Base-by-base conservation (phyloP, 1,140 invertebrate species). In the Temnothorax nylanderi region DNA sequence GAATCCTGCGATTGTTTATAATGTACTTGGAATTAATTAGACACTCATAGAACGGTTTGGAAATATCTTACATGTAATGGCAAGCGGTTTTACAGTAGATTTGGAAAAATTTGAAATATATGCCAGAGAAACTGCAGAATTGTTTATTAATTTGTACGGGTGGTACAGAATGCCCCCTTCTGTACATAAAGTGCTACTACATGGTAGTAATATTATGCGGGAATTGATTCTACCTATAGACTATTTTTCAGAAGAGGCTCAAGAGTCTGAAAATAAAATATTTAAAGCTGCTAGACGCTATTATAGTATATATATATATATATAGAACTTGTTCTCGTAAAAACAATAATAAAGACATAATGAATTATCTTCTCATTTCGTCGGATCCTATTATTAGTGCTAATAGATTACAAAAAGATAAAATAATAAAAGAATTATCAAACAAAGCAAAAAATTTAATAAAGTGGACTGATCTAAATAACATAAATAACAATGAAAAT, bases 221-320 rank as follows among this genome's bases (percentile, higher is more conserved):
- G 41, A 51, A 16, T 51, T 78, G 5, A 5, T 54, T n/a, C 7
- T 80, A 54, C 62, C 77, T 37, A 56, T 69, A 26, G 64, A 64
- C 1, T 67, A 54, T n/a, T 54, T 80, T 65, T 67, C 62, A 34
- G 76, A 67, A 51, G 47, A 80, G 47, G 76, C 62, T 54, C 76
- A 67, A 54, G 76, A 80, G 18, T 44, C 75, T 49, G 21, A 44
- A 49, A 64, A 80, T 67, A 80, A 80, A 80, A 69, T 56, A 51
- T 67, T 69, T 54, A 80, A 80, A 65, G 26, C 60, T 37, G 58
- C 26, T 21, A 56, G 76, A 65, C 44, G 21, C 16, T 65, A 78
- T 65, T 37, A 65, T 16, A 78, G 60, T 65, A 64, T n/a, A n/a
- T n/a, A n/a, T n/a, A n/a, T n/a, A n/a, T n/a, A n/a, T n/a, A n/a